A percentile compares a stretch with the other conserved stretches of the same genome.
phyloP scores from a whole-genome alignment of 2,113 vertebrate species.

The Bucco capensis region DNA sequence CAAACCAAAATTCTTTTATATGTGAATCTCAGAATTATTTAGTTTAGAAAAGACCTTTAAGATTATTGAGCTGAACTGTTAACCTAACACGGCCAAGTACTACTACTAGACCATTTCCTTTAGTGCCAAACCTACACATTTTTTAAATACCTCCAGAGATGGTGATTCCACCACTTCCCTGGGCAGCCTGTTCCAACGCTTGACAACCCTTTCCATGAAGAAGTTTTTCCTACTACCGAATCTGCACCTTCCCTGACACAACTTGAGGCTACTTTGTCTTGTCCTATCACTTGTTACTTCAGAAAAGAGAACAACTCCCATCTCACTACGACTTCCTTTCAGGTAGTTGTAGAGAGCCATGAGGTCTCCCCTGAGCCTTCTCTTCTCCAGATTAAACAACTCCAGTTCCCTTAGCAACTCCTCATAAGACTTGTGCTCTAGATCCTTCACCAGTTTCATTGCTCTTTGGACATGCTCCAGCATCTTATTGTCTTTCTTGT shows the following conservation, averaged over 20 bases:
- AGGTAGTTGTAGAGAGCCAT: not conserved
- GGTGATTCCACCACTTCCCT: not conserved
- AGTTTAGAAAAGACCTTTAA: not conserved
- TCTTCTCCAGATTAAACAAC: not conserved
- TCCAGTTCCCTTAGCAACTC: not conserved
- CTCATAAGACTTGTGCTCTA: not conserved
- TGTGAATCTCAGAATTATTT: not conserved
- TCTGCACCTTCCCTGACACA: not conserved
- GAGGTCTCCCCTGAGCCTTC: not conserved
- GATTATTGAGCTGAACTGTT: not conserved
- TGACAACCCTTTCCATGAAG: not conserved
- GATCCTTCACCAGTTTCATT: not conserved
- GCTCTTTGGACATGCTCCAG: not conserved
- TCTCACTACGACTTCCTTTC: not conserved
- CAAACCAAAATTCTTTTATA: not conserved
- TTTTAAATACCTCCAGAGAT: not conserved
- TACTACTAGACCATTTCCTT: not conserved
- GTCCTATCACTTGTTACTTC: not conserved
- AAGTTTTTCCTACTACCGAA: not conserved
- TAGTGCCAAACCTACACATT: not conserved
- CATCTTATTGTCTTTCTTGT: not conserved
- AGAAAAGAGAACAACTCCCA: not conserved
- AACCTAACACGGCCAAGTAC: not conserved
- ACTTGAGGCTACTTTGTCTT: not conserved
- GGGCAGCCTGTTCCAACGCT: not conserved